Conservation (phyloP, 2,797 vertebrate genomes). For the Capromys pilorides region DNA sequence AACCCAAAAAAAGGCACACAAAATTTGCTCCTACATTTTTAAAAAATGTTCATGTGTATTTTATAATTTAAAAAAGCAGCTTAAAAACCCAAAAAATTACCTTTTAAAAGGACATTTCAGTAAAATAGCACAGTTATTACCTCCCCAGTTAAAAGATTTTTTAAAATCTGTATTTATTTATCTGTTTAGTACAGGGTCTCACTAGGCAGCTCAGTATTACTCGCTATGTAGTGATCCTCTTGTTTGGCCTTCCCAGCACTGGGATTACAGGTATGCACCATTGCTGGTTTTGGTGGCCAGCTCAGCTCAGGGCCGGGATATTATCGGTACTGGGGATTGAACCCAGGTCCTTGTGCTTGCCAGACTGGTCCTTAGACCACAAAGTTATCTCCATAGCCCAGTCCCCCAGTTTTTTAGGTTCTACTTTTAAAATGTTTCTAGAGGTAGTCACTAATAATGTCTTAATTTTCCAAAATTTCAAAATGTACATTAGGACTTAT, state of each 20-base stretch:
- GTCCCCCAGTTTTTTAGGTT: background rate
- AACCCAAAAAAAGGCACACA: background rate
- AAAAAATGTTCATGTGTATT: background rate
- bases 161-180: no score
- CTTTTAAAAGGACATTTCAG: background rate
- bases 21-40: background rate
- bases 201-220: no score
- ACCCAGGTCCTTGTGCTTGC: no score
- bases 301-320: no score
- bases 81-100: background rate
- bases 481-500: background rate
- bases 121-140: background rate
- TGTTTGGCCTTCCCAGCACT: no score
- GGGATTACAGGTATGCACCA: no score
- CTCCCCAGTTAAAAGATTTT: background rate
- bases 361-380: no score
- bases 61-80: background rate
- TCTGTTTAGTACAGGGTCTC: no score
- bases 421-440: background rate
- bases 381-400: no score
- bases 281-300: no score
- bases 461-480: slow-evolving; percentile 48
- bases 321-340: no score
- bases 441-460: background rate
- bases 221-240: no score